Evolutionary conservation across 2,797 vertebrate species (phyloP), one percentile per base, ranked within the genome.

Genomic region (Pampus argenteus): DNA sequence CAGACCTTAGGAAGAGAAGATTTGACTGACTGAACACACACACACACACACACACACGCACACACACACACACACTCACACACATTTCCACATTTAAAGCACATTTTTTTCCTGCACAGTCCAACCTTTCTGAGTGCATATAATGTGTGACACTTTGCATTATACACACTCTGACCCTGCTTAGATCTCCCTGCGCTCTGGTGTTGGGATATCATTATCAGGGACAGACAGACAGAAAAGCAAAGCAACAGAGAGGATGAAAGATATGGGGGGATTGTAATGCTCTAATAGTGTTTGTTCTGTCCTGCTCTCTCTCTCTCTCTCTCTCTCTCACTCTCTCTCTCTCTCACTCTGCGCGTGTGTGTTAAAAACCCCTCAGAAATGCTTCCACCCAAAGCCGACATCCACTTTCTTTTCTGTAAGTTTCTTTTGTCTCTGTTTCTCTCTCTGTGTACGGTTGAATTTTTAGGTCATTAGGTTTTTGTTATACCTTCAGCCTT

Each of bases 281-380:
- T 64, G 66, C 82, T 86, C 52, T 81, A 75, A 86, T 73, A 62
- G 58, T 63, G 65, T 85, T 83, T 83, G 67, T 75, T 78, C 66
- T 68, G 48, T 69, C 40, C 45, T 54, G 20, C 56, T 22, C 48
- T 49, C 25, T 26, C 47, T n/a, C 42, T 23, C 36, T 9, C 52
- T 55, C 18, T 25, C 1, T 26, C 9, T 51, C 28, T 11, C 4
- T 36, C 9, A 10, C 4, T 20, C 18, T 54, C 10, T 26, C 9
- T 25, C 1, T 13, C 10, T 13, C 48, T 1, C n/a, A n/a, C n/a
- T n/a, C n/a, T n/a, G n/a, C n/a, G n/a, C n/a, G 25, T 56, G 15
- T 48, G 9, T 6, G 3, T 61, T 25, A 7, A 71, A 71, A 54
- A 38, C 11, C 31, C 48, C 13, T 40, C 23, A 49, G 22, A 64